These are phyloP conservation scores for Perca schrenkii DNA, from an alignment of 2,113 vertebrate species.

Conservation along the genomic window DNA sequence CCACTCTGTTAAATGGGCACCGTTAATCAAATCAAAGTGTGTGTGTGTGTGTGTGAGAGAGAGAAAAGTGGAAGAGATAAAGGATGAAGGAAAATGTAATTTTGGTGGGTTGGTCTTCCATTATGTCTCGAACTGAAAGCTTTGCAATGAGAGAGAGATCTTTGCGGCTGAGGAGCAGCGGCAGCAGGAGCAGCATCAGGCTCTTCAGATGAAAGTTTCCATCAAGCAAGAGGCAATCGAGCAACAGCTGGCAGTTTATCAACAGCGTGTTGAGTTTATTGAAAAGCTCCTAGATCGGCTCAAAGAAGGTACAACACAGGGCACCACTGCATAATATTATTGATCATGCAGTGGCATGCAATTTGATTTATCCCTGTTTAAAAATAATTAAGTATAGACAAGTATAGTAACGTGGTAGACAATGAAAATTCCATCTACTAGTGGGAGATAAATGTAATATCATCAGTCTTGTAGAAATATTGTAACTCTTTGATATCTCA, in stretches of 20 bases:
- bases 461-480: neutral
- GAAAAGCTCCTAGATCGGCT: slow-evolving; percentile 71
- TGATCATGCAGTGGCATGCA: too few relatives aligned
- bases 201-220: slow-evolving; percentile 38
- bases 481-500: neutral
- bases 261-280: slow-evolving; percentile 33
- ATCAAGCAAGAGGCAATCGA: slow-evolving; percentile 40
- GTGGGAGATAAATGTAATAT: neutral
- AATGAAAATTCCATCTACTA: neutral
- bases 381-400: neutral
- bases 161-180: slow-evolving; percentile 54
- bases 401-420: neutral
- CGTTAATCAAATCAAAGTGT: neutral
- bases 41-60: neutral
- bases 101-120: neutral
- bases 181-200: slow-evolving; percentile 25
- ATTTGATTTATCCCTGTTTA: neutral
- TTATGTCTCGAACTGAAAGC: slow-evolving; percentile 45
- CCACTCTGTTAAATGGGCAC: too few relatives aligned
- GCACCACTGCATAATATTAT: neutral
- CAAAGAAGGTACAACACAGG: slow-evolving; percentile 63
- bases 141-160: slow-evolving; percentile 56
- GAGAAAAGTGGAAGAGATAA: neutral
- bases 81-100: neutral
- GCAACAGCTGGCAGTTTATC: slow-evolving; percentile 40